Base-by-base conservation (phyloP, 1,140 invertebrate species). In the Myzus persicae region DNA sequence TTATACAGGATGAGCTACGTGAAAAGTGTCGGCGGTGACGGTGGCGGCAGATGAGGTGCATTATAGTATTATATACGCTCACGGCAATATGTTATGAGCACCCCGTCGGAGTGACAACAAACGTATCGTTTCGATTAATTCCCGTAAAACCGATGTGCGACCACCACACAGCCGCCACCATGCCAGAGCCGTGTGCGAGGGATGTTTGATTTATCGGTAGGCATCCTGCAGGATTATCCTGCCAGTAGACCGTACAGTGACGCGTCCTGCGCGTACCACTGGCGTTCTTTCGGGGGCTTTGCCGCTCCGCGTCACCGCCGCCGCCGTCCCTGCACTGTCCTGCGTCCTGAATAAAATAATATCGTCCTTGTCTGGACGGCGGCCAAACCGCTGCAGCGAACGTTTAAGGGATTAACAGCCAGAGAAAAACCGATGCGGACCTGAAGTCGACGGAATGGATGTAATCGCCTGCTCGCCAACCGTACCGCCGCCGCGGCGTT, bases 101-200 rank as follows among this genome's bases (percentile, higher is more conserved):
- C 31, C 14, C 59, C 59, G 59, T n/a, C n/a, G 59, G 59, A 76
- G n/a, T 76, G 59, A 76, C 59, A 67, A 76, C n/a, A n/a, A 76
- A 76, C 59, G 59, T 76, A 76, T n/a, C 31, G 59, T 76, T 76
- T 76, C 31, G 59, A 76, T 76, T 76, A 76, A 76, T 76, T n/a
- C 59, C 4, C 59, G 59, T 76, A 18, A 76, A 76, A 76, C n/a
- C n/a, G 59, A 76, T 76, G 59, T 18, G n/a, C 59, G 59, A 76
- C 59, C n/a, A 67, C 59, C 31, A 31, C 26, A 31, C 54, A 6
- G 11, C 59, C 59, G 14, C 31, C 59, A 5, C 1, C n/a, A 9
- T n/a, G 14, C 48, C 48, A 51, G 31, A n/a, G n/a, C n/a, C n/a
- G n/a, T n/a, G n/a, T n/a, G 11, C 11, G 59, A n/a, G 59, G 24